A percentile compares a stretch with the other conserved stretches of the same genome.
Conservation (phyloP, 2,888 invertebrate genomes). For the Dynastes maya region DNA sequence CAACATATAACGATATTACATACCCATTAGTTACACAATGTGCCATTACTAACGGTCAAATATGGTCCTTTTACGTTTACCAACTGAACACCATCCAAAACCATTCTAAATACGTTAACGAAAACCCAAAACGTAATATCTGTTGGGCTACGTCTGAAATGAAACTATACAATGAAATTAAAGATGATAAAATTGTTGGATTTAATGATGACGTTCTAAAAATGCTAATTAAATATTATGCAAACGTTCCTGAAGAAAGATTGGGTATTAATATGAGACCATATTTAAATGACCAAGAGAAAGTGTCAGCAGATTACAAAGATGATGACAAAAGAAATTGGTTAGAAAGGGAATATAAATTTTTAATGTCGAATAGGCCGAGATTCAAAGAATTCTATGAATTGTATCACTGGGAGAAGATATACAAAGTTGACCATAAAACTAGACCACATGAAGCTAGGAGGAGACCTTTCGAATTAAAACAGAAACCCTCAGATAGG, state of each 20-base stretch:
- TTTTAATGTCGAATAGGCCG: constrained; percentile 79
- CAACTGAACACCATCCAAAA: constrained; percentile 90
- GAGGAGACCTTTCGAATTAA: constrained; percentile 80
- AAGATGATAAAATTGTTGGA: constrained; percentile 81
- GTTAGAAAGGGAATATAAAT: constrained; percentile 80
- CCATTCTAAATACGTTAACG: constrained; percentile 76
- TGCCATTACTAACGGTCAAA: constrained; percentile 89
- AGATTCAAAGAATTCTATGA: constrained; percentile 78
- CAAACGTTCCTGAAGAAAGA: constrained; percentile 78
- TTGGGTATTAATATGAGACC: constrained; percentile 80
- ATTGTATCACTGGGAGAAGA: constrained; percentile 85
- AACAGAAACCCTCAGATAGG: constrained; percentile 76
- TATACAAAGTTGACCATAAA: constrained; percentile 83
- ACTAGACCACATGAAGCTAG: constrained; percentile 80
- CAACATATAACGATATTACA: constrained; percentile 90
- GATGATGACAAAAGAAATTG: constrained; percentile 80
- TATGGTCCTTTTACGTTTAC: constrained; percentile 90
- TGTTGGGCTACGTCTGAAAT: constrained; percentile 85
- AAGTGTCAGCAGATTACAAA: constrained; percentile 78
- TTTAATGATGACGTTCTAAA: constrained; percentile 87
- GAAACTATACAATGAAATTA: constrained; percentile 83
- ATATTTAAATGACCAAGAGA: constrained; percentile 77
- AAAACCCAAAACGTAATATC: constrained; percentile 83
- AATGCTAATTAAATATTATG: constrained; percentile 82
- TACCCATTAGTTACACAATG: constrained; percentile 94